Conservation (phyloP, 2,113 vertebrate species). For the Gymnocephalus cernua region DNA sequence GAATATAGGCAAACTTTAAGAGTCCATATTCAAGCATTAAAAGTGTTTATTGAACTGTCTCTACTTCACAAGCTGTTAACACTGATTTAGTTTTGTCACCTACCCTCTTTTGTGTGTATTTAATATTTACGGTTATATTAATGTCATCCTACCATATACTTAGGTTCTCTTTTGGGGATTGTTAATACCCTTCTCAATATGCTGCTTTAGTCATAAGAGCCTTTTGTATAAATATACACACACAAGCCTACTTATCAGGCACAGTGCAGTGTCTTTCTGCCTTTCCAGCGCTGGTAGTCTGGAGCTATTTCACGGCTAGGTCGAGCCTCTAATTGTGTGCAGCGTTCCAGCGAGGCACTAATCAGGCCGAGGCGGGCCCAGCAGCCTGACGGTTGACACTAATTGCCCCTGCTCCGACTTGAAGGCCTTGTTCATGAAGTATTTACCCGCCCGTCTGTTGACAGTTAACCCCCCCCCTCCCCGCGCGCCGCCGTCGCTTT, state of each 20-base stretch:
- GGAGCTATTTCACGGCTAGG: conserved; percentile 51
- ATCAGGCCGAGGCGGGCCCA: conserved; percentile 49
- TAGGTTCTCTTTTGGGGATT: not conserved
- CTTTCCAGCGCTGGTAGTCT: conserved; percentile 7
- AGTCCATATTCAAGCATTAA: not conserved
- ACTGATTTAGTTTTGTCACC: conserved; percentile 1
- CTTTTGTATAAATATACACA: conserved; percentile 24
- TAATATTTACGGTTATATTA: conserved; percentile 32
- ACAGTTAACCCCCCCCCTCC: conserved; percentile 38
- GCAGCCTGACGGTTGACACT: conserved; percentile 64
- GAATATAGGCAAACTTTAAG: conserved; percentile 1
- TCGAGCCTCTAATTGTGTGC: conserved; percentile 66
- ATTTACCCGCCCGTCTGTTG: conserved; percentile 68
- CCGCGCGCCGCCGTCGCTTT: not conserved
- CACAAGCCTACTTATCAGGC: conserved; percentile 15
- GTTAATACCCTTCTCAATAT: conserved; percentile 7
- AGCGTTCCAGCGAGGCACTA: conserved; percentile 65
- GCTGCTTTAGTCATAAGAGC: conserved; percentile 10
- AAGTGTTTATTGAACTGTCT: conserved; percentile 18
- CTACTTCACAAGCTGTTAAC: conserved; percentile 3
- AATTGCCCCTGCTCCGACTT: conserved; percentile 69
- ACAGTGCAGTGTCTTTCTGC: conserved; percentile 22
- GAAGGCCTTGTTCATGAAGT: conserved; percentile 68
- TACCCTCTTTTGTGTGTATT: not conserved
- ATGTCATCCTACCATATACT: conserved; percentile 14